Percentiles rank a stretch among this genome's conserved stretches.
Evolutionary conservation across 2,797 vertebrate species (phyloP).

Genomic region (Acrossocheilus wenchowensis): DNA sequence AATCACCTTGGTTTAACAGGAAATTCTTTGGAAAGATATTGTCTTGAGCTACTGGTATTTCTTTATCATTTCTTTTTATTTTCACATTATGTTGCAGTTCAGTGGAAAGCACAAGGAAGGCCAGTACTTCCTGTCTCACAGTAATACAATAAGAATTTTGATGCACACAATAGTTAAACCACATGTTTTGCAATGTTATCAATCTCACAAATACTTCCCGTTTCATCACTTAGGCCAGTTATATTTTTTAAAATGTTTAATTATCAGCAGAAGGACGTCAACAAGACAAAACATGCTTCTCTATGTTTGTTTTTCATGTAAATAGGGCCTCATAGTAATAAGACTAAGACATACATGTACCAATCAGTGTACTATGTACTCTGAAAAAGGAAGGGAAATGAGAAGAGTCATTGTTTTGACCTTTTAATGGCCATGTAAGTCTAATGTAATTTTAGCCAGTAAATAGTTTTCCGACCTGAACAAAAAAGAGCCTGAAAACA

Average conservation of each 20-base stretch:
- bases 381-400: not conserved
- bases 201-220: not conserved
- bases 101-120: conserved; percentile 23
- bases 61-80: not conserved
- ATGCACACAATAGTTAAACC: not conserved
- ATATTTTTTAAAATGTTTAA: not conserved
- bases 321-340: not conserved
- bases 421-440: conserved; percentile 3
- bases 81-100: conserved; percentile 26
- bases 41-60: not conserved
- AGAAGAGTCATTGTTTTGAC: not conserved
- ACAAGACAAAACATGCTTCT: not conserved
- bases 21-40: not conserved
- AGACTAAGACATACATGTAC: not conserved
- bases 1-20: not conserved
- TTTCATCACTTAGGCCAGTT: not conserved
- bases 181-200: not conserved
- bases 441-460: not conserved
- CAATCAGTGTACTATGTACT: not conserved
- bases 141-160: not conserved
- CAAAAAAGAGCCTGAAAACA: not conserved
- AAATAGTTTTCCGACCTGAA: not conserved
- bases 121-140: conserved; percentile 17
- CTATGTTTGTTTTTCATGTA: not conserved
- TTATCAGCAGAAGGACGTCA: not conserved